Conservation (phyloP, 2,797 vertebrate species). For the Florisuga fusca region DNA sequence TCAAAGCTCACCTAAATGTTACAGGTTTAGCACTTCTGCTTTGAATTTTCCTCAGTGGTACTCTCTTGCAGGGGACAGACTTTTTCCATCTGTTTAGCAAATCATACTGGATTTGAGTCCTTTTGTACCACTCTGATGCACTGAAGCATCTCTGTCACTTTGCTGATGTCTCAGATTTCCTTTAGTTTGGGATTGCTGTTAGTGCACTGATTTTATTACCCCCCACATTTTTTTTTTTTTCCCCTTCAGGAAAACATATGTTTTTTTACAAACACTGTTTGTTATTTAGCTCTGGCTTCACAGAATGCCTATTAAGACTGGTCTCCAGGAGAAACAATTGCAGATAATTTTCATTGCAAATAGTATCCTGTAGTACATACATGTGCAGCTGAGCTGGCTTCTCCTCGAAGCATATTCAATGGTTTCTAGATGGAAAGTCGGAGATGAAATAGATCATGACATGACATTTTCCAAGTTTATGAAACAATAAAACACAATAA, state of each 20-base stretch:
- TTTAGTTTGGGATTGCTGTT: neutral
- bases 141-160: neutral
- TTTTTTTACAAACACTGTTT: neutral
- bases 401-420: neutral
- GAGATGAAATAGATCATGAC: constrained; percentile 67
- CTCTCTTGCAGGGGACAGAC: neutral
- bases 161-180: constrained; percentile 17
- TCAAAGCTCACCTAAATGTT: neutral
- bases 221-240: neutral
- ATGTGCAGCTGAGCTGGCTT: constrained; percentile 14
- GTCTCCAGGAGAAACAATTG: constrained; percentile 28
- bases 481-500: constrained; percentile 71
- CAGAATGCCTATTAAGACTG: constrained; percentile 45
- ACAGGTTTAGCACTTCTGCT: neutral
- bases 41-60: neutral
- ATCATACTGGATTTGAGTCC: neutral
- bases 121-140: neutral
- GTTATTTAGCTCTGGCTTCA: constrained; percentile 55
- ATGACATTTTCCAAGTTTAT: constrained; percentile 65
- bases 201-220: neutral
- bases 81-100: constrained; percentile 10
- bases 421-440: constrained; percentile 47
- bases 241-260: neutral
- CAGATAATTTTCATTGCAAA: constrained; percentile 42
- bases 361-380: neutral